Percentiles rank a stretch among this genome's conserved stretches.
Conservation (phyloP, 2,113 vertebrate species). For the Spermophilus dauricus region DNA sequence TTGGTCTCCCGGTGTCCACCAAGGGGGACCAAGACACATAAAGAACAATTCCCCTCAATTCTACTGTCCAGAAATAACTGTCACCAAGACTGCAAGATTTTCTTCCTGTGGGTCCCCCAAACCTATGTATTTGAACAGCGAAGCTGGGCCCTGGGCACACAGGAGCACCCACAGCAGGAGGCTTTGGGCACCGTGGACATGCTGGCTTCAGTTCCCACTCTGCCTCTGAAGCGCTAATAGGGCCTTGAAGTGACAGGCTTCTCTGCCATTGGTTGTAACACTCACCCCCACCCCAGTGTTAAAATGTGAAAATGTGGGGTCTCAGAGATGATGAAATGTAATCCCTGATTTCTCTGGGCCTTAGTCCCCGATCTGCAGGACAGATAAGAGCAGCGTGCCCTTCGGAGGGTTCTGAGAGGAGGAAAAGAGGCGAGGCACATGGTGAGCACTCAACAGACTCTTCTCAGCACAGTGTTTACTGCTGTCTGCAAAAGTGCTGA, state of each 20-base stretch:
- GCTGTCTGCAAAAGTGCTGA: slow-evolving; percentile 1
- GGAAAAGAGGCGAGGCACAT: neutral
- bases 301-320: neutral
- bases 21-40: neutral
- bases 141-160: neutral
- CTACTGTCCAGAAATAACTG: neutral
- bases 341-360: neutral
- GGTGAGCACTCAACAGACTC: neutral
- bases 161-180: neutral
- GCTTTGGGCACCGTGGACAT: neutral
- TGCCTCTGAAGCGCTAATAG: neutral
- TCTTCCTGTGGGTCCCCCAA: neutral
- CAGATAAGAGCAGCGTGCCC: neutral
- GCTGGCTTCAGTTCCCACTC: neutral
- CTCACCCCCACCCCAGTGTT: neutral
- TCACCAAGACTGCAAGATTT: neutral
- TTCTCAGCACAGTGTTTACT: neutral
- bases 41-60: neutral
- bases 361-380: neutral
- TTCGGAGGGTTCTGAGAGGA: neutral
- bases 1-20: neutral
- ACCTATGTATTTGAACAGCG: neutral
- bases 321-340: neutral
- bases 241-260: neutral
- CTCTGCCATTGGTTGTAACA: neutral